Base-by-base conservation (phyloP, 2,113 vertebrate genomes). In the Carettochelys insculpta region DNA sequence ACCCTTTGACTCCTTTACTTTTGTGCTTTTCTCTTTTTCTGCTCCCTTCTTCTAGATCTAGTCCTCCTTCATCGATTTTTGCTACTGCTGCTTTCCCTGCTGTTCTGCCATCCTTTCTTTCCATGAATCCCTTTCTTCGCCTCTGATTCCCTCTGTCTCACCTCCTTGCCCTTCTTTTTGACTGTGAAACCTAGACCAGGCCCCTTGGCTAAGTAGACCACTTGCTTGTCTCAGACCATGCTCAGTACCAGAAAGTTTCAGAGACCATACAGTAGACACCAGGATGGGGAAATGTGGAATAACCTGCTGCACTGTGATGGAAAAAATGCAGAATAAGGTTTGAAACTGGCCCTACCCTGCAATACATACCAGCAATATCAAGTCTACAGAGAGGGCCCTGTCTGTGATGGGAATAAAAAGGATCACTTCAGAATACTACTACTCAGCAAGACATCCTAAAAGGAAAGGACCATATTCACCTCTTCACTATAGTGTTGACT, bases 161-260 rank as follows among this genome's bases (percentile, higher is more conserved):
- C 19, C 61, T n/a, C 17, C 11, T 43, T 34, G 50, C 3, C 13
- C 38, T 1, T 3, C 27, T 75, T 88, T 4, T 3, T 82, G 11
- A 29, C 20, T 77, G 43, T 51, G 79, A 90, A 65, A 94, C 85
- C 14, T 41, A 90, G 45, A 53, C 85, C 86, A 92, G 14, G 22
- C 43, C 27, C 52, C 1, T 41, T 71, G 56, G 3, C 45, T 43
- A 5, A 1, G 31, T 71, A 73, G 14, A 65, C 29, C 2, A 73
- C 31, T 20, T 94, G 90, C 76, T 95, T 76, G 75, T n/a, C 58
- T 83, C 92, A 80, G 91, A 85, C 92, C 93, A 92, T 56, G 85
- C 61, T 76, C 54, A 82, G 61, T 86, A 86, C 22, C 61, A 84
- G 53, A 87, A n/a, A 86, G 83, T 38, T 83, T 89, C 76, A 89